phyloP scores from a whole-genome alignment of 2,888 invertebrate genomes.

The Drosophila formosana region DNA sequence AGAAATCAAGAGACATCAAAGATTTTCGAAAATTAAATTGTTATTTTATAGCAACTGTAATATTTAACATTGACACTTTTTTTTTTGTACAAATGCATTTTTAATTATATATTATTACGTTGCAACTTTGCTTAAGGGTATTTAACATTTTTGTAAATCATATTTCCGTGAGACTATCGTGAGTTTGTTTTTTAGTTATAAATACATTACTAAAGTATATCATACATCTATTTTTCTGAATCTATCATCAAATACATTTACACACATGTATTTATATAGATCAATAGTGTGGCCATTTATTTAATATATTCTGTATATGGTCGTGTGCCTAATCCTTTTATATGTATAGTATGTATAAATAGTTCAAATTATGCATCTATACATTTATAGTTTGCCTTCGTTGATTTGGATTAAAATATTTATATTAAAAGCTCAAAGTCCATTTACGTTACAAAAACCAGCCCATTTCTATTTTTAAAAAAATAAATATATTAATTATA shows the following conservation, averaged over 20 bases:
- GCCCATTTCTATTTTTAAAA: constrained; percentile 21
- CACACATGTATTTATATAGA: constrained; percentile 1
- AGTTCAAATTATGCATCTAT: constrained; percentile 23
- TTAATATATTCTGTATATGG: constrained; percentile 13
- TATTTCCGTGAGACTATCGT: constrained; percentile 31
- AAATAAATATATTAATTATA: constrained; percentile 28
- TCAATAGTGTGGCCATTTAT: not conserved
- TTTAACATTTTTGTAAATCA: constrained; percentile 50
- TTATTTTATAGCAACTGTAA: not conserved
- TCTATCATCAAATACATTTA: constrained; percentile 32
- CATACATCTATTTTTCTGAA: not conserved
- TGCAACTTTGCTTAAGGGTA: not conserved
- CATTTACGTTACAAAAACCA: constrained; percentile 47
- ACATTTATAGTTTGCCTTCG: constrained; percentile 62
- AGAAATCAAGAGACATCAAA: not conserved
- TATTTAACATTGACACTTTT: not conserved
- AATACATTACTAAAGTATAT: constrained; percentile 39
- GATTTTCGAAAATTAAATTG: not conserved
- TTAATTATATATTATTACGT: not conserved
- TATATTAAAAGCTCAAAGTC: constrained; percentile 53
- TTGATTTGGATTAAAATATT: constrained; percentile 61
- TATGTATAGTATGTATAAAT: constrained; percentile 35
- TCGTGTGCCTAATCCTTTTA: constrained; percentile 25
- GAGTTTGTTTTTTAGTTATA: constrained; percentile 29
- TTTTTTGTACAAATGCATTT: not conserved